A percentile compares a stretch with the other conserved stretches of the same genome.
phyloP scores from a whole-genome alignment of 2,888 invertebrate genomes.

The Tetramorium bicarinatum region DNA sequence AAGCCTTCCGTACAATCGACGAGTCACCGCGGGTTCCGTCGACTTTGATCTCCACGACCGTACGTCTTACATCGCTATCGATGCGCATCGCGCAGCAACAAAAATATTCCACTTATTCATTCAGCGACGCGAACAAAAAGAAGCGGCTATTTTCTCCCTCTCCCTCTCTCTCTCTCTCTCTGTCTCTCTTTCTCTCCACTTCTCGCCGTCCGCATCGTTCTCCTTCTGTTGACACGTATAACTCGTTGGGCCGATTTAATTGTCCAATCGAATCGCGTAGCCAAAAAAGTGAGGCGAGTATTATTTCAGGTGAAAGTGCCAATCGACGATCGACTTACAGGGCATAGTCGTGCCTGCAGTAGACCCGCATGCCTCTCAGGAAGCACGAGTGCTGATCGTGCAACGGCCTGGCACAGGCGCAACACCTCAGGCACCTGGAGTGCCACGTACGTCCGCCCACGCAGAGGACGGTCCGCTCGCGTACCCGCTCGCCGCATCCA shows the following conservation, averaged over 20 bases:
- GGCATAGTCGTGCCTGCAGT: slow-evolving; percentile 97
- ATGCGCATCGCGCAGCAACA: slow-evolving; percentile 55
- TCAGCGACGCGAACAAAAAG: slow-evolving; percentile 37
- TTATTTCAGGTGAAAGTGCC: slow-evolving; percentile 42
- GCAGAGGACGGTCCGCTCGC: slow-evolving; percentile 84
- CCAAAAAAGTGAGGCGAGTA: neutral
- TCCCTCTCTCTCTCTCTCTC: neutral
- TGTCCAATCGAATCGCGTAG: slow-evolving; percentile 8
- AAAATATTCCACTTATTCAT: slow-evolving; percentile 54
- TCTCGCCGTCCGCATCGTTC: neutral
- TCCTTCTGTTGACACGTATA: slow-evolving; percentile 7
- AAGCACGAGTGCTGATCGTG: slow-evolving; percentile 97
- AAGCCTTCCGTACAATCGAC: slow-evolving; percentile 70
- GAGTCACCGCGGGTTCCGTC: slow-evolving; percentile 73
- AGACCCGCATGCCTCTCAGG: slow-evolving; percentile 95
- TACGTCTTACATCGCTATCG: slow-evolving; percentile 58
- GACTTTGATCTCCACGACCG: slow-evolving; percentile 58
- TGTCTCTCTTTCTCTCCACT: neutral
- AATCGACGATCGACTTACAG: slow-evolving; percentile 90
- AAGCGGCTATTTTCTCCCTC: neutral
- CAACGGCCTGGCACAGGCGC: slow-evolving; percentile 95
- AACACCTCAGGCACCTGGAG: slow-evolving; percentile 95
- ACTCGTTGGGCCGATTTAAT: slow-evolving; percentile 10
- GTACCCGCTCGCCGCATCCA: slow-evolving; percentile 84
- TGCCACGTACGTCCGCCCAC: slow-evolving; percentile 98